Base-by-base conservation (phyloP, 2,888 invertebrate species). In the Drosophila birchii region DNA sequence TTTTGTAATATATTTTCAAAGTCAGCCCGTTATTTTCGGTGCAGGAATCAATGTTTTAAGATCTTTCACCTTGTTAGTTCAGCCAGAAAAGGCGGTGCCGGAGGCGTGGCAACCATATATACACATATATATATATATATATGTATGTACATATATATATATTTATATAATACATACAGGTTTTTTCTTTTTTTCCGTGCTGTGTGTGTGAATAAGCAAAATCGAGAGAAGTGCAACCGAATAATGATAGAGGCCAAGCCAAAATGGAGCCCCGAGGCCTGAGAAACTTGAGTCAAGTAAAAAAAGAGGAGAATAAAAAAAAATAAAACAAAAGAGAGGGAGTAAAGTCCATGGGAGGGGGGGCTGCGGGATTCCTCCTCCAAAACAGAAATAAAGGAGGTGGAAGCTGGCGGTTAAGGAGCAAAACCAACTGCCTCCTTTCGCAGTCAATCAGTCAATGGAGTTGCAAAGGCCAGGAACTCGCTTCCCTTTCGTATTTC, bases 191-290 rank as follows among this genome's bases (percentile, higher is more conserved):
- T 47, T 18, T 26, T 90, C 84, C 26, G 47, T 43, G 47, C 34
- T 64, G 34, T 64, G 49, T 64, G 49, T 64, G 68, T 32, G 64
- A 62, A 66, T 47, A 41, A 49, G 38, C 41, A 51, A 47, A 45
- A 55, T 51, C 59, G 20, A 59, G 87, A 80, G 91, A 92, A 91
- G 82, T 92, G 92, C 92, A 92, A 92, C 92, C 91, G 92, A 85
- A 90, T 92, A 92, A 92, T 92, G 89, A 92, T 90, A 92, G 85
- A 90, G 87, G 89, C 85, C 90, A 86, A 76, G 83, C 76, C 77
- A 68, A 68, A 68, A 68, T 68, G 68, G 55, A 55, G 77, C 81
- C 85, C 83, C 60, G 76, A 77, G 88, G 81, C 79, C 79, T 80
- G 81, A 72, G 62, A 71, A 73, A 60, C 69, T 68, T 36, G 36